phyloP scores from a whole-genome alignment of 2,113 vertebrate genomes.

The Chamaea fasciata region DNA sequence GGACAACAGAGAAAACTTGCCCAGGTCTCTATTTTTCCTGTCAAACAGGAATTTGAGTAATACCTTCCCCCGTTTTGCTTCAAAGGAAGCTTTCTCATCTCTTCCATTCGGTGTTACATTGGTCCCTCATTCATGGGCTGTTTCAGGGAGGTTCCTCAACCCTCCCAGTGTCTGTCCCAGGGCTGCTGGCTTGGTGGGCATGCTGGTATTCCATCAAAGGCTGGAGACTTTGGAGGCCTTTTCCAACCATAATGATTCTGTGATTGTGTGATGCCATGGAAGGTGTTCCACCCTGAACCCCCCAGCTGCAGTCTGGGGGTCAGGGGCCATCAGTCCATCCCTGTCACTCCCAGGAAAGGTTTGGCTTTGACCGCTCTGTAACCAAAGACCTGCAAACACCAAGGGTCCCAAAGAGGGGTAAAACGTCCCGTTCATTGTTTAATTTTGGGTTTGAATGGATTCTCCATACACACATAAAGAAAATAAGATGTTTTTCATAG shows the following conservation, averaged over 20 bases:
- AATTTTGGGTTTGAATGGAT: background rate
- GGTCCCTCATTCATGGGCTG: background rate
- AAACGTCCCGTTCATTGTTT: background rate
- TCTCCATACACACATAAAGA: background rate
- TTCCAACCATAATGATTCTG: background rate
- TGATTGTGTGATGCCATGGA: background rate
- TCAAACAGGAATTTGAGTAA: background rate
- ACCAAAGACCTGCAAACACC: background rate
- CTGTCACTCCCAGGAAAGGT: fast-evolving
- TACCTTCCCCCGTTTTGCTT: background rate
- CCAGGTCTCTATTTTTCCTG: background rate
- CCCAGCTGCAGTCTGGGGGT: background rate
- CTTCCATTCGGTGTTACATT: background rate
- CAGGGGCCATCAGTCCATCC: fast-evolving
- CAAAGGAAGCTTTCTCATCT: background rate
- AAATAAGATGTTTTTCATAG: background rate
- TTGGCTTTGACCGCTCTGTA: background rate
- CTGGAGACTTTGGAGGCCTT: background rate
- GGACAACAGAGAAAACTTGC: background rate
- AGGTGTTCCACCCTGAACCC: background rate
- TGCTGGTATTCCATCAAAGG: background rate
- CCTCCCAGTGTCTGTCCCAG: background rate
- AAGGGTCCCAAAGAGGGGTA: background rate
- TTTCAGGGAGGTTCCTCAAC: background rate
- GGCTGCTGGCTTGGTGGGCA: background rate